Percentiles rank a stretch among this genome's conserved stretches.
phyloP scores from a whole-genome alignment of 1,140 invertebrate species.

The Sitobion miscanthi region DNA sequence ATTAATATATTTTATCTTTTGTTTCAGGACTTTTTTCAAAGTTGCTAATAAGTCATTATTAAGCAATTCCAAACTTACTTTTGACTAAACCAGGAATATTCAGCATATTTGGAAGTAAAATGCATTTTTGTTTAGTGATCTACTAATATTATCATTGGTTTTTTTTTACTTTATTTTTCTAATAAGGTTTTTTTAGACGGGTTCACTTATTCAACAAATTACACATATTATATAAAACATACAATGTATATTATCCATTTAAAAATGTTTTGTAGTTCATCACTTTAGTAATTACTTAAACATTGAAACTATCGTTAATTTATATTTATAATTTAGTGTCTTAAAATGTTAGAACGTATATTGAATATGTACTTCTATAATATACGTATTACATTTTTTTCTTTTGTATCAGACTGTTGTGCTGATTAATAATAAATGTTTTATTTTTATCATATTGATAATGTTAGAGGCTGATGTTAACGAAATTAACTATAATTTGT shows the following conservation, averaged over 20 bases:
- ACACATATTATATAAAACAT: constrained; percentile 17
- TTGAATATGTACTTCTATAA: neutral
- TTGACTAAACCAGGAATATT: constrained; percentile 30
- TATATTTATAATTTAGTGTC: neutral
- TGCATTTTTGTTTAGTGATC: neutral
- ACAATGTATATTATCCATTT: constrained; percentile 10
- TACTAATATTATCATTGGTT: neutral
- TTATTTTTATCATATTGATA: constrained; percentile 12
- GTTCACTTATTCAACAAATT: neutral
- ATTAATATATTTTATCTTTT: constrained; percentile 59
- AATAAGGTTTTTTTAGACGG: constrained; percentile 7
- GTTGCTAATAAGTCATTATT: constrained; percentile 76
- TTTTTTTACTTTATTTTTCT: neutral
- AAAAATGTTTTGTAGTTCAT: neutral
- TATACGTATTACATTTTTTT: neutral
- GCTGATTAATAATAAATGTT: neutral
- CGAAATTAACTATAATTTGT: neutral
- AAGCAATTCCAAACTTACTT: constrained; percentile 56
- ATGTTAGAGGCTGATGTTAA: neutral
- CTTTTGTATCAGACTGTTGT: neutral
- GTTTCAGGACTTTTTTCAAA: constrained; percentile 83
- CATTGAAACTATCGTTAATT: neutral
- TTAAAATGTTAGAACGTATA: neutral
- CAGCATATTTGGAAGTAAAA: neutral
- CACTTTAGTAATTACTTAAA: neutral